Evolutionary conservation across 1,140 invertebrate species (phyloP).

Genomic region (Drosophila lacertosa): DNA sequence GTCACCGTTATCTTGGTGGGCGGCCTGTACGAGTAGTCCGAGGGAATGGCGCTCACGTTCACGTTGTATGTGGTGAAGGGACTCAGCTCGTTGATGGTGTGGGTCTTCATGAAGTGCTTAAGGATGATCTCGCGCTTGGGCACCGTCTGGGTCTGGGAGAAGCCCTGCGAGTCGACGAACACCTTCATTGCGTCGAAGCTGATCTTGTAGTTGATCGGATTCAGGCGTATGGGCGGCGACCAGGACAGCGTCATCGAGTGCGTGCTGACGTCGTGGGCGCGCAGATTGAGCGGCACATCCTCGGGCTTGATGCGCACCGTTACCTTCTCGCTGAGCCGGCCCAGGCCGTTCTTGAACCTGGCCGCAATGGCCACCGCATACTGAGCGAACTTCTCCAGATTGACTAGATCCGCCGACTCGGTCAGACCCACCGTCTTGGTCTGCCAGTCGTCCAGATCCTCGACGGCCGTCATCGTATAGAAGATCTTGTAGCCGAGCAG

Average conservation of each 20-base stretch:
- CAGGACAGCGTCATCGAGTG: conserved; percentile 96
- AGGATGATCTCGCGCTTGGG: conserved; percentile 89
- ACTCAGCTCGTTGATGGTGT: conserved; percentile 93
- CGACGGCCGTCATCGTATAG: conserved; percentile 96
- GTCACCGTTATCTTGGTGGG: conserved; percentile 97
- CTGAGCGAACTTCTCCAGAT: conserved; percentile 94
- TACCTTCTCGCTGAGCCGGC: conserved; percentile 90
- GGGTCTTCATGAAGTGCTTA: conserved; percentile 88
- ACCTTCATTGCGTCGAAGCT: conserved; percentile 97
- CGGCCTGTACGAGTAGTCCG: conserved; percentile 92
- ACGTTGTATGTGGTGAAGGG: conserved; percentile 98
- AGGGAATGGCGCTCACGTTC: conserved; percentile 95
- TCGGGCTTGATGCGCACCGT: conserved; percentile 95
- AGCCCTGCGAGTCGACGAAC: conserved; percentile 96
- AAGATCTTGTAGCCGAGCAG: conserved; percentile 96
- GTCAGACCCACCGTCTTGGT: conserved; percentile 93
- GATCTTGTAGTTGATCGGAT: conserved; percentile 95
- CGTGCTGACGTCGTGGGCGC: conserved; percentile 94
- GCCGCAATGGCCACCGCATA: conserved; percentile 97
- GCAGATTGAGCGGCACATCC: conserved; percentile 94
- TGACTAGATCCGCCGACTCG: conserved; percentile 94
- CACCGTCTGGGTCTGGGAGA: conserved; percentile 94
- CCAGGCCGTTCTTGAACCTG: conserved; percentile 89
- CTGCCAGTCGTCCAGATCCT: conserved; percentile 96
- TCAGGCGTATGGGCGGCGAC: conserved; percentile 95